Base-by-base conservation (phyloP, 2,797 vertebrate genomes). In the Delichon dasypus region DNA sequence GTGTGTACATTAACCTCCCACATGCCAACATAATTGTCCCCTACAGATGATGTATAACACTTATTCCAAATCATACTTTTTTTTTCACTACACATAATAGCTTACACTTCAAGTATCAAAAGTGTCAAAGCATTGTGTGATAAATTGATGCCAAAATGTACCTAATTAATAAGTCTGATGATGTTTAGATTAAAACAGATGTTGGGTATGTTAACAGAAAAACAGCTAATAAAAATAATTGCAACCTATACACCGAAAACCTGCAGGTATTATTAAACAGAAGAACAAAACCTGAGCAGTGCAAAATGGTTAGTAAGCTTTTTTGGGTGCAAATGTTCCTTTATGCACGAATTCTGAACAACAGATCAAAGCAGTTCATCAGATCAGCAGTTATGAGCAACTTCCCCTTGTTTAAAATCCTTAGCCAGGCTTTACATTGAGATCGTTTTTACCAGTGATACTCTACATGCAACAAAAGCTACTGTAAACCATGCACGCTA, bases 1-100 rank as follows among this genome's bases (percentile, higher is more conserved):
- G 92, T 94, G 95, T 96, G 93, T 96, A 93, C 95, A 97, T 97
- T 97, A 98, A 97, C 97, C 97, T 97, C 97, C 96, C 95, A 97
- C 96, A 95, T 75, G 96, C 94, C 97, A 97, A 96, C 95, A 96
- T 97, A 96, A 97, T 97, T 97, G 97, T 93, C 96, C 96, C 95
- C 92, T 79, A 89, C 93, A 90, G 94, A 97, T 98, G 98, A 98
- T 97, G 90, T 96, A 97, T 96, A 93, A 94, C 90, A 29, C 83
- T 44, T 88, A 90, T 88, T 97, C 95, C 93, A 94, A 96, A 95
- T 92, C 89, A 93, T 93, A 94, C 86, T 88, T 96, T 97, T 97
- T 97, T 96, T 90, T 97, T 92, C 78, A 88, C 92, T 95, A 91
- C 81, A 95, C 90, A 96, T 91, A 97, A 97, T 66, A 95, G 94